Percentiles rank a stretch among this genome's conserved stretches.
Conservation (phyloP, 2,797 vertebrate species). For the Peromyscus melanophrys region DNA sequence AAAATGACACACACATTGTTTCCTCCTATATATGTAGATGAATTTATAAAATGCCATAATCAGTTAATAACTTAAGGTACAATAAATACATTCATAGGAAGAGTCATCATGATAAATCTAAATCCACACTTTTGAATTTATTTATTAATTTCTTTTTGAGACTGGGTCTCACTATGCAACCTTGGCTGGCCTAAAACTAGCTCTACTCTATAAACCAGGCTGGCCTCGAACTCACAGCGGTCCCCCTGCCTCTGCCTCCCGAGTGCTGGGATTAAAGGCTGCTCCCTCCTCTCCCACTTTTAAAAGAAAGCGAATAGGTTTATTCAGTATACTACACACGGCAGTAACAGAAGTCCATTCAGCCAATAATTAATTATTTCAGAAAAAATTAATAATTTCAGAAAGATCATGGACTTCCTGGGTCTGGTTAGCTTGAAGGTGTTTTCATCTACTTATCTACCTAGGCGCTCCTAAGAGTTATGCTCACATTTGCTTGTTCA, state of each 20-base stretch:
- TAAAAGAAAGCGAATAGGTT: not conserved
- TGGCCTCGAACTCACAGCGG: not conserved
- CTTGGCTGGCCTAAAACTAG: not conserved
- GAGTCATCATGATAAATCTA: slow-evolving; percentile 37
- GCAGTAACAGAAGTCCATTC: not conserved
- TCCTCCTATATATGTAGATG: not conserved
- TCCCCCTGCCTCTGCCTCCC: not conserved
- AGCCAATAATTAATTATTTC: not conserved
- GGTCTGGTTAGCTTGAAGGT: slow-evolving; percentile 28
- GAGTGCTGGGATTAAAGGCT: not conserved
- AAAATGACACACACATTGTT: not conserved
- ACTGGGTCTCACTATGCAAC: not conserved
- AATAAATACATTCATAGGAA: not conserved
- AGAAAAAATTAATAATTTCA: not conserved
- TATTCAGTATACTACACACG: not conserved
- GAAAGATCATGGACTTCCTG: slow-evolving; percentile 37
- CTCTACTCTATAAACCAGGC: not conserved
- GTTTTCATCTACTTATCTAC: slow-evolving; percentile 21
- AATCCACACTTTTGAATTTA: not conserved
- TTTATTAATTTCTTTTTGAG: not conserved
- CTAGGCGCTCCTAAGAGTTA: slow-evolving; percentile 23
- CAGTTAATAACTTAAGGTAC: slow-evolving; percentile 13
- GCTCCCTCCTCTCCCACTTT: not conserved
- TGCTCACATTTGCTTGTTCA: slow-evolving; percentile 23
- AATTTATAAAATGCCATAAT: slow-evolving; percentile 27